Percentiles rank a stretch among this genome's conserved stretches.
These are phyloP conservation scores for Tiliqua scincoides DNA, from an alignment of 2,113 vertebrate genomes.

Conservation along the genomic window DNA sequence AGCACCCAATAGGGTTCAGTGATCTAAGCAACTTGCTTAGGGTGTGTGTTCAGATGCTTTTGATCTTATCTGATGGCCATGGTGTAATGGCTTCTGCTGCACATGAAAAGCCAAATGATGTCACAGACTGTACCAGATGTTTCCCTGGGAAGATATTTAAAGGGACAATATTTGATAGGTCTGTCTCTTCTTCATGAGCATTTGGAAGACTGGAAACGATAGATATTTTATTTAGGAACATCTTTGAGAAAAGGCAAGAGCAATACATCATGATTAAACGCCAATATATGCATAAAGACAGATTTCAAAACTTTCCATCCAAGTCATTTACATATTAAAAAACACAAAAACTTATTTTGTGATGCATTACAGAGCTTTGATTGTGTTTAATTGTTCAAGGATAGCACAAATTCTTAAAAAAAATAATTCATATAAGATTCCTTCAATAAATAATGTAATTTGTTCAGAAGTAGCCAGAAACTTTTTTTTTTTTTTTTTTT, in stretches of 20 bases:
- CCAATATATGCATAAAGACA: not conserved
- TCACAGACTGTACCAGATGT: not conserved
- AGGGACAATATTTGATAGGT: not conserved
- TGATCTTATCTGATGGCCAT: not conserved
- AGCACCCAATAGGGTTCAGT: not conserved
- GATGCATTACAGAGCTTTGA: not conserved
- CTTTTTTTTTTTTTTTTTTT: too few species aligned
- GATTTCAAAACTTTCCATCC: not conserved
- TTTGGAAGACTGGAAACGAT: not conserved
- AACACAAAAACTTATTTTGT: not conserved
- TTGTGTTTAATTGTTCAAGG: not conserved
- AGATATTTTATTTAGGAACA: not conserved
- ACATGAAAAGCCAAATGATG: not conserved
- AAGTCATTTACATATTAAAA: not conserved
- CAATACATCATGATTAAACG: not conserved
- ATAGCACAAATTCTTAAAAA: too few species aligned
- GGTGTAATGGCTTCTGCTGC: not conserved
- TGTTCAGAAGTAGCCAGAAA: too few species aligned
- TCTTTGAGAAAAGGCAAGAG: not conserved
- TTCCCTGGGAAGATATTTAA: not conserved
- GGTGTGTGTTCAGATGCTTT: not conserved
- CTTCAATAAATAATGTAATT: too few species aligned
- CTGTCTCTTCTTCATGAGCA: not conserved
- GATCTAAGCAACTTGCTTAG: not conserved
- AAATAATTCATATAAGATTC: too few species aligned